phyloP scores from a whole-genome alignment of 2,888 invertebrate species.

The Sthenelais limicola region DNA sequence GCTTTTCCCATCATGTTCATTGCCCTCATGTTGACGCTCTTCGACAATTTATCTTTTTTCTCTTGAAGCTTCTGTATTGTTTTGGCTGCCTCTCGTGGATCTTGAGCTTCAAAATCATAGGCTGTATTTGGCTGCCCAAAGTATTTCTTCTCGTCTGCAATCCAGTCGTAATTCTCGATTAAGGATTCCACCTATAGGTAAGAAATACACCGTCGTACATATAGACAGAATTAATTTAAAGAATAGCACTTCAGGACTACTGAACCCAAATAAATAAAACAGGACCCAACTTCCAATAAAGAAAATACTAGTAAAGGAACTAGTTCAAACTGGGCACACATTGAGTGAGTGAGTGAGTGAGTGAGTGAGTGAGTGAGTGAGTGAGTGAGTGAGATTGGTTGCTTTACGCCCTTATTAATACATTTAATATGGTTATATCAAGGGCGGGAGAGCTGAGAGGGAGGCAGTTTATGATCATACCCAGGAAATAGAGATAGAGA shows the following conservation, averaged over 20 bases:
- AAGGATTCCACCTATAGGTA: slow-evolving; percentile 63
- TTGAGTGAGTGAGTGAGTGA: too few relatives aligned
- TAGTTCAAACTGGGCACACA: too few relatives aligned
- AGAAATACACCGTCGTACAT: not conserved
- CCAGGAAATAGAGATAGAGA: too few relatives aligned
- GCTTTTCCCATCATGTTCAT: slow-evolving; percentile 89
- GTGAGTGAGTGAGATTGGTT: too few relatives aligned
- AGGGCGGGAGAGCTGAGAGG: too few relatives aligned
- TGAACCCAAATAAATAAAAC: not conserved
- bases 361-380: too few relatives aligned
- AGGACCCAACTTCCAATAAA: not conserved
- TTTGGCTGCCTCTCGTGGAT: slow-evolving; percentile 78
- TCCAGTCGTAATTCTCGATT: slow-evolving; percentile 78
- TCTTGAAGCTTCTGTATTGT: slow-evolving; percentile 77
- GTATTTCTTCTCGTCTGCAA: slow-evolving; percentile 81
- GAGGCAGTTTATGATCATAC: too few relatives aligned
- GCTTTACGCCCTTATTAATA: too few relatives aligned
- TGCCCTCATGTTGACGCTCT: slow-evolving; percentile 83
- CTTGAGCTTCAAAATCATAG: slow-evolving; percentile 74
- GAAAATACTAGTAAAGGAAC: slow-evolving; percentile 1
- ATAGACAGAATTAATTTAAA: not conserved
- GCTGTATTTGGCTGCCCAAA: slow-evolving; percentile 78
- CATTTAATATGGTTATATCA: too few relatives aligned
- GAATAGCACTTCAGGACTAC: not conserved
- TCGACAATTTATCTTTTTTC: slow-evolving; percentile 71